Evolutionary conservation across 2,888 invertebrate genomes (phyloP).

Genomic region (Ophion obscuratus): DNA sequence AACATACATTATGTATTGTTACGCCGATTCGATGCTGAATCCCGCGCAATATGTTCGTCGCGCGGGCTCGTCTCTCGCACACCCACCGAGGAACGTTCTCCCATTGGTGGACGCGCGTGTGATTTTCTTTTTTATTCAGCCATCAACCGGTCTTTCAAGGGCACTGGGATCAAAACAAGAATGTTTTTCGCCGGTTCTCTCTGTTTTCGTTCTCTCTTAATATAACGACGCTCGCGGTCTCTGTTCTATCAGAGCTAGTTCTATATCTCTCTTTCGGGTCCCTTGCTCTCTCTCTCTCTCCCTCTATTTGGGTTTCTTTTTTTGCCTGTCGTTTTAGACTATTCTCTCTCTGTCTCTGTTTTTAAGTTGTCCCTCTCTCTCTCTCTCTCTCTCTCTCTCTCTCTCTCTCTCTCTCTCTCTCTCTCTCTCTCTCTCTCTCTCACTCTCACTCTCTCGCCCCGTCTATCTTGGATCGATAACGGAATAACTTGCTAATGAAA

Average conservation of each 20-base stretch:
- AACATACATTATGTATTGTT: not conserved
- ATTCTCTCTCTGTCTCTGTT: too few relatives aligned
- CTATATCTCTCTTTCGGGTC: not conserved
- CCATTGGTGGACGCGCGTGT: slow-evolving; percentile 37
- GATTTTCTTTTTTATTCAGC: slow-evolving; percentile 1
- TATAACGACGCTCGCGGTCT: not conserved
- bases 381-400: too few relatives aligned
- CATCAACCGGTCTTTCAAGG: slow-evolving; percentile 45
- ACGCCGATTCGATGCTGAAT: not conserved
- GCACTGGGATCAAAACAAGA: slow-evolving; percentile 43
- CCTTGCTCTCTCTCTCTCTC: not conserved
- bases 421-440: too few relatives aligned
- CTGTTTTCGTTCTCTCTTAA: not conserved
- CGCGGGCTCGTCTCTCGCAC: slow-evolving; percentile 46
- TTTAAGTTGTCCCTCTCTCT: not conserved
- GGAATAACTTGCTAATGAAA: too few relatives aligned
- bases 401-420: too few relatives aligned
- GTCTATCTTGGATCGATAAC: too few relatives aligned
- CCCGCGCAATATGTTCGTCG: not conserved
- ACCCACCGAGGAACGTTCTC: slow-evolving; percentile 37
- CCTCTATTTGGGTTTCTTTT: not conserved
- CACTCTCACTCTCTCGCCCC: too few relatives aligned
- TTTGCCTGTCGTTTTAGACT: not conserved
- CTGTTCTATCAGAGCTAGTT: not conserved
- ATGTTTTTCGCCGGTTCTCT: slow-evolving; percentile 33